Conservation (phyloP, 1,140 invertebrate genomes). For the Nephila pilipes region DNA sequence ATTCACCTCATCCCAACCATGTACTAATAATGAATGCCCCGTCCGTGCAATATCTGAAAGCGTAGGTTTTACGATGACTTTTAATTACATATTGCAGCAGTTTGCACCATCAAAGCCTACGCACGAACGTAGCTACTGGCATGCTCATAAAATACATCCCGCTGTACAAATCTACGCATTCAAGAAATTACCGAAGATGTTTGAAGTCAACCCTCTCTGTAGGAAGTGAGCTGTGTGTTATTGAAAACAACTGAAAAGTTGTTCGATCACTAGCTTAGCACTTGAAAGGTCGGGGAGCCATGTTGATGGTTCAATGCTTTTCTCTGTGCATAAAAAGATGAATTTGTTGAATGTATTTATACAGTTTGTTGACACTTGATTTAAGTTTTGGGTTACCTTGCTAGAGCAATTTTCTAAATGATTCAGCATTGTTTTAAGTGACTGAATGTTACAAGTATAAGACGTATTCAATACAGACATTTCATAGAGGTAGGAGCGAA, state of each 20-base stretch:
- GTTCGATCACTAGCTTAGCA: not conserved
- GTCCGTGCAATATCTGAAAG: not conserved
- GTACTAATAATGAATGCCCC: too few species aligned
- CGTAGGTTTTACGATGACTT: not conserved
- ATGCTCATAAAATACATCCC: conserved; percentile 7
- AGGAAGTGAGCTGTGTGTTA: not conserved
- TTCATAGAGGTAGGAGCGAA: too few species aligned
- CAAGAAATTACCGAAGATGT: not conserved
- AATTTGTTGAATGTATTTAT: not conserved
- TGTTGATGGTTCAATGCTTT: not conserved
- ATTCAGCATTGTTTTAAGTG: too few species aligned
- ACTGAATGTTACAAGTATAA: too few species aligned
- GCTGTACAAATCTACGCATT: not conserved
- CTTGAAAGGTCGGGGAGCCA: conserved; percentile 11
- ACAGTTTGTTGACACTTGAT: not conserved
- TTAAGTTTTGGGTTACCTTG: too few species aligned
- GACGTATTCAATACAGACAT: too few species aligned
- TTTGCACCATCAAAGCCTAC: not conserved
- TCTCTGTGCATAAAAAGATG: not conserved
- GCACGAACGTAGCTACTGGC: not conserved
- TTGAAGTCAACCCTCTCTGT: not conserved
- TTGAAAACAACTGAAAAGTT: not conserved
- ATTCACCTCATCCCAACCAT: too few species aligned
- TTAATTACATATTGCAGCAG: not conserved
- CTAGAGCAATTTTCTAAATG: too few species aligned